A percentile compares a stretch with the other conserved stretches of the same genome.
These are phyloP conservation scores for Cheiracanthium punctorium DNA, from an alignment of 2,888 invertebrate species.

Conservation along the genomic window DNA sequence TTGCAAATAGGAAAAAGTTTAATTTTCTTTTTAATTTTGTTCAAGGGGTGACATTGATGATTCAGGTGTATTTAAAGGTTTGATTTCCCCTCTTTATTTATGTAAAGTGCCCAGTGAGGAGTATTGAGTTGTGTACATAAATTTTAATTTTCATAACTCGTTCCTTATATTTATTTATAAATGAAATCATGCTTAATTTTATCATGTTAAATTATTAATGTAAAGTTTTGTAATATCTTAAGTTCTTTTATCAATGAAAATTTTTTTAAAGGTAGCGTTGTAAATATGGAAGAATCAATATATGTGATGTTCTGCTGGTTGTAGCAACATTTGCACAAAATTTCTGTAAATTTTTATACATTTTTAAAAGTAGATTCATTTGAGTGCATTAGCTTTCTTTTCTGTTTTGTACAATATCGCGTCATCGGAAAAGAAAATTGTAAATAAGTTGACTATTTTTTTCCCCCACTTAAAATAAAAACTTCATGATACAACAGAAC, in stretches of 20 bases:
- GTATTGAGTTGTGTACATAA: constrained; percentile 61
- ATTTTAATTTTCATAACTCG: constrained; percentile 65
- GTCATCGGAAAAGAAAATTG: constrained; percentile 65
- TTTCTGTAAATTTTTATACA: constrained; percentile 68
- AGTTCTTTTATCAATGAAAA: constrained; percentile 51
- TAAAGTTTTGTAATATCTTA: constrained; percentile 67
- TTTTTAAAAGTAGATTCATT: constrained; percentile 64
- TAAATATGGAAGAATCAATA: constrained; percentile 60
- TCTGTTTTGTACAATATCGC: constrained; percentile 69
- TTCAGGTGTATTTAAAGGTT: constrained; percentile 31
- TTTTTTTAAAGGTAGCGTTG: constrained; percentile 51
- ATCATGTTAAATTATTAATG: constrained; percentile 64
- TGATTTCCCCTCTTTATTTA: constrained; percentile 23
- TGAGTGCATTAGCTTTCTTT: constrained; percentile 67
- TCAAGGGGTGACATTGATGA: constrained; percentile 31
- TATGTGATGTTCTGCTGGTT: constrained; percentile 57
- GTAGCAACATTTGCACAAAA: constrained; percentile 63
- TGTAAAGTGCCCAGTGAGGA: constrained; percentile 20
- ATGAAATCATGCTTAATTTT: constrained; percentile 56
- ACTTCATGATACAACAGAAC: background rate
- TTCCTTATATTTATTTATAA: constrained; percentile 62
- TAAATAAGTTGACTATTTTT: constrained; percentile 53
- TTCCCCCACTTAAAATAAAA: constrained; percentile 11
- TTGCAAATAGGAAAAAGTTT: constrained; percentile 11
- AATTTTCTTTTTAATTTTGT: constrained; percentile 12